Evolutionary conservation across 2,797 vertebrate species (phyloP).

Genomic region (Enteromius unitaeniatus): DNA sequence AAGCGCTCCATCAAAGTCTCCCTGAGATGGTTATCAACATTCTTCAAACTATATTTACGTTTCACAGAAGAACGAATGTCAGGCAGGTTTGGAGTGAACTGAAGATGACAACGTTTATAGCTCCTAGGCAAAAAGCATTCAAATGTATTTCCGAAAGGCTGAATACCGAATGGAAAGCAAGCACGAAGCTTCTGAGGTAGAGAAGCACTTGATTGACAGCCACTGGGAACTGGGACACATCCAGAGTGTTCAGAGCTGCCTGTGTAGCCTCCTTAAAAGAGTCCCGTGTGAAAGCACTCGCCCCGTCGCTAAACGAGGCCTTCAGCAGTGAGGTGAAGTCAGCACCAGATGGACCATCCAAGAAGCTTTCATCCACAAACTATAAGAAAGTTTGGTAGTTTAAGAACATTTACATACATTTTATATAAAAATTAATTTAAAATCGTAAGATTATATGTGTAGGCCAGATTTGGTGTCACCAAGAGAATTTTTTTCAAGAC

Average conservation of each 20-base stretch:
- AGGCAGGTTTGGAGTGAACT: not conserved
- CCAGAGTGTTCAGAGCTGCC: slow-evolving; percentile 67
- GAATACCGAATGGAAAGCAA: slow-evolving; percentile 83
- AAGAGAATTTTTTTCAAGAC: no score
- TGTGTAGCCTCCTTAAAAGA: slow-evolving; percentile 69
- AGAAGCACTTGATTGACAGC: slow-evolving; percentile 85
- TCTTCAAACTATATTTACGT: not conserved
- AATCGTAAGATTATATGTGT: no score
- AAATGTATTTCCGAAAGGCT: not conserved
- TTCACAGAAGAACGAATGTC: not conserved
- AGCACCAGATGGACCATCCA: slow-evolving; percentile 16
- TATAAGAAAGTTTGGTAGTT: slow-evolving; percentile 59
- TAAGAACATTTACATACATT: not conserved
- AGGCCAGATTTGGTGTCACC: no score
- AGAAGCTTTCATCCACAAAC: slow-evolving; percentile 68
- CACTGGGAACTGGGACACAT: slow-evolving; percentile 71
- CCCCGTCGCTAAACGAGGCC: slow-evolving; percentile 74
- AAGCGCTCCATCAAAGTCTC: not conserved
- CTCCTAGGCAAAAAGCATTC: no score
- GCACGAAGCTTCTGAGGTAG: slow-evolving; percentile 85
- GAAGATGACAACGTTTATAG: no score
- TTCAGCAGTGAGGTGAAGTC: slow-evolving; percentile 79
- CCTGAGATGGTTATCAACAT: no score
- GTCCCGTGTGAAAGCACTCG: slow-evolving; percentile 67
- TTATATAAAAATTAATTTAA: no score